Conservation (phyloP, 2,113 vertebrate genomes). For the human (Homo sapiens) region DNA sequence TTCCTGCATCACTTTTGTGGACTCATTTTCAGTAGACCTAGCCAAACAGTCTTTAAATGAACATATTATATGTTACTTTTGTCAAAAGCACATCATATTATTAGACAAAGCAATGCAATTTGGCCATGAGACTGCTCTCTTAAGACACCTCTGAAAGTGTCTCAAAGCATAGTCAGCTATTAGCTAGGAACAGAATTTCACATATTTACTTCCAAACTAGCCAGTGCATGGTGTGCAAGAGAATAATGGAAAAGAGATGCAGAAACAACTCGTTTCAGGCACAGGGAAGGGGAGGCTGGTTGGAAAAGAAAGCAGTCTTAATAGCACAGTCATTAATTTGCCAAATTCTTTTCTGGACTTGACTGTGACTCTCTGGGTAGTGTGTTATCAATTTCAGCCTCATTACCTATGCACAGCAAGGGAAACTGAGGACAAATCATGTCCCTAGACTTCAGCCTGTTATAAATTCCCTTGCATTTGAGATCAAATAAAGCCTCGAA, state of each 20-base stretch:
- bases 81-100: neutral
- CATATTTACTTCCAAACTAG: neutral
- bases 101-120: neutral
- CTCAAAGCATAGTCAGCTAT: neutral
- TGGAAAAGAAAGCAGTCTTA: neutral
- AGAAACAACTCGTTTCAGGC: neutral
- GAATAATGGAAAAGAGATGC: neutral
- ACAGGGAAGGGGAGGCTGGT: neutral
- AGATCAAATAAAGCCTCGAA: neutral
- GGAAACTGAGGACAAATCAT: neutral
- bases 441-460: neutral
- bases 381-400: neutral
- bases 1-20: neutral
- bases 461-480: neutral
- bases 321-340: neutral
- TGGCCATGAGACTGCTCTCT: neutral
- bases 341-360: neutral
- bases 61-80: constrained; percentile 25
- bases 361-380: neutral
- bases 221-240: neutral
- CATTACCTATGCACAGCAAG: neutral
- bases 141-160: neutral
- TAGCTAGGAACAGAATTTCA: neutral
- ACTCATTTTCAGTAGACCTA: neutral
- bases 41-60: neutral